These are phyloP conservation scores for Microctonus brassicae DNA, from an alignment of 2,888 invertebrate genomes.

Conservation along the genomic window DNA sequence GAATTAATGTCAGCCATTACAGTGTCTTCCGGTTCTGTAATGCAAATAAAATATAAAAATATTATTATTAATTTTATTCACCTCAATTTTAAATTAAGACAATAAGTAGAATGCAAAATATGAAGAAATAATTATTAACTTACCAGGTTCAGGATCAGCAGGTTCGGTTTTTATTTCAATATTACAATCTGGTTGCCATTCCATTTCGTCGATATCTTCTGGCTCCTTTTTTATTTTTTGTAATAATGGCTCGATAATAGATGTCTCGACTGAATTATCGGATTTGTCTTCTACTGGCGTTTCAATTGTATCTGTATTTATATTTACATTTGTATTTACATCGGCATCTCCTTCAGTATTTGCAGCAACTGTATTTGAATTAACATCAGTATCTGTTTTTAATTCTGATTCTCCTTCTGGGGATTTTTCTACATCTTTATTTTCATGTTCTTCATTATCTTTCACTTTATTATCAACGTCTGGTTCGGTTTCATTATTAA, in stretches of 20 bases:
- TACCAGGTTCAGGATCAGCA: conserved; percentile 60
- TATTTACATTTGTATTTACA: conserved; percentile 34
- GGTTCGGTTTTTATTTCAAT: conserved; percentile 62
- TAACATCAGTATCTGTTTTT: conserved; percentile 35
- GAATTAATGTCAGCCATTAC: conserved; percentile 67
- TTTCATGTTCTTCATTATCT: conserved; percentile 66
- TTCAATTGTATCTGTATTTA: conserved; percentile 46
- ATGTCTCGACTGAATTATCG: conserved; percentile 45
- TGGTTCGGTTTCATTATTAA: conserved; percentile 60
- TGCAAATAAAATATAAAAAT: too few species aligned
- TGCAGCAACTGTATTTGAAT: too few species aligned
- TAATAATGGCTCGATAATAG: conserved; percentile 69
- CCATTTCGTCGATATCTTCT: conserved; percentile 68
- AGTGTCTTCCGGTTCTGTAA: conserved; percentile 72
- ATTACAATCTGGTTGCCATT: conserved; percentile 44
- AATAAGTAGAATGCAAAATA: conserved; percentile 31
- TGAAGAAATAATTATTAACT: conserved; percentile 38
- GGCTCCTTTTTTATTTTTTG: conserved; percentile 80
- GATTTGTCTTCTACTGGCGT: conserved; percentile 75
- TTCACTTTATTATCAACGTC: conserved; percentile 40
- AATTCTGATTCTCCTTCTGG: conserved; percentile 64
- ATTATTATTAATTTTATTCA: too few species aligned
- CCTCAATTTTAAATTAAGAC: neutral
- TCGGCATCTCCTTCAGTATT: too few species aligned
- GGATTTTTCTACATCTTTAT: conserved; percentile 71